These are phyloP conservation scores for Erannis defoliaria DNA, from an alignment of 2,888 invertebrate species.

Conservation along the genomic window DNA sequence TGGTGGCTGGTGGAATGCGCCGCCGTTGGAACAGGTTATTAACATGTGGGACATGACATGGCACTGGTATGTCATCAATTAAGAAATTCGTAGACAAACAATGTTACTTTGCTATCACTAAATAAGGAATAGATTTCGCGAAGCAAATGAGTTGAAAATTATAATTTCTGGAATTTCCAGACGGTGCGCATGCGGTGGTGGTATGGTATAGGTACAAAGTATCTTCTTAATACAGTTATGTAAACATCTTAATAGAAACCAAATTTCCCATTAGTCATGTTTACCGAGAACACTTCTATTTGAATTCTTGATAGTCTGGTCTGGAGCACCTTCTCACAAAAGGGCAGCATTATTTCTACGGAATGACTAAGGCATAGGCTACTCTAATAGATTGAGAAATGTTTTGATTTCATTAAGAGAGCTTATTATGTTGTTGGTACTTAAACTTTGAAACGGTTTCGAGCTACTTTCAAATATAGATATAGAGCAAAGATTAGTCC, in stretches of 20 bases:
- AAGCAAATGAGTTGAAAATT: neutral
- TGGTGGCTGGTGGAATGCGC: conserved; percentile 47
- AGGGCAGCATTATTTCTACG: conserved; percentile 17
- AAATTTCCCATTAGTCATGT: conserved; percentile 17
- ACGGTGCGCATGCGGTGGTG: no score
- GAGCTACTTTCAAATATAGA: neutral
- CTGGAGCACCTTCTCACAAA: conserved; percentile 12
- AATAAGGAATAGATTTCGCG: neutral
- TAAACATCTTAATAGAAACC: conserved; percentile 16
- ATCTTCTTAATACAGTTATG: conserved; percentile 3
- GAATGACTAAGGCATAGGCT: conserved; percentile 17
- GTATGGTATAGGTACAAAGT: no score
- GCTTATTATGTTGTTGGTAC: neutral
- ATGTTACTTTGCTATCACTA: no score
- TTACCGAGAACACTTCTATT: conserved; percentile 14
- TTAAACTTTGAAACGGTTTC: neutral
- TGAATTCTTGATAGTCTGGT: neutral
- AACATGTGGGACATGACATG: conserved; percentile 43
- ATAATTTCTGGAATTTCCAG: neutral
- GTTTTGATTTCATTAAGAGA: neutral
- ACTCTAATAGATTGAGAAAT: neutral
- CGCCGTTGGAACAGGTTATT: conserved; percentile 39
- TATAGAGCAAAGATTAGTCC: neutral
- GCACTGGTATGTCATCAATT: conserved; percentile 17
- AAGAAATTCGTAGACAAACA: conserved; percentile 5